Percentiles rank a stretch among this genome's conserved stretches.
Evolutionary conservation across 2,113 vertebrate genomes (phyloP).

Genomic region (Paramormyrops kingsleyae): DNA sequence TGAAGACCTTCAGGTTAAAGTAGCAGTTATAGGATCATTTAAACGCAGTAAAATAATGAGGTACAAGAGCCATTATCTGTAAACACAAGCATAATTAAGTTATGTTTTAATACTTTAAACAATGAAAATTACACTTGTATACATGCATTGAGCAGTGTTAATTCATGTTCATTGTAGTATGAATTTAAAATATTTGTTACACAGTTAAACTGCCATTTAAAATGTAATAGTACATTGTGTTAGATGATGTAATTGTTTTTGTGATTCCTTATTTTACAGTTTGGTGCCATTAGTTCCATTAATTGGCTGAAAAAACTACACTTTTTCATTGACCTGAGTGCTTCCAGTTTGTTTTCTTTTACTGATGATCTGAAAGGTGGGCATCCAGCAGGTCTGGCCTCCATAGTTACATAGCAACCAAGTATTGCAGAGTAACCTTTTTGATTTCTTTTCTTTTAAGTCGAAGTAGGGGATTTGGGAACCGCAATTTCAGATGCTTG

Average conservation of each 20-base stretch:
- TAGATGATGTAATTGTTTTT: background rate
- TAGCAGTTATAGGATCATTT: background rate
- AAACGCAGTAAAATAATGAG: background rate
- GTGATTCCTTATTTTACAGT: background rate
- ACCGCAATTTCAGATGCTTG: background rate
- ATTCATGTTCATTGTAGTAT: background rate
- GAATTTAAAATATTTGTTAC: background rate
- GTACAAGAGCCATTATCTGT: background rate
- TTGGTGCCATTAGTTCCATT: background rate
- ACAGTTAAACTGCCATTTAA: background rate
- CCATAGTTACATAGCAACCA: constrained; percentile 9
- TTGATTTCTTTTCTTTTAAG: background rate
- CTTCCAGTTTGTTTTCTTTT: background rate
- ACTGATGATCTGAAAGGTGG: background rate
- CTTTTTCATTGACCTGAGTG: background rate
- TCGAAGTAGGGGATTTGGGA: background rate
- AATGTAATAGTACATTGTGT: background rate
- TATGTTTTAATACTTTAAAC: background rate
- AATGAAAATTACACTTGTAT: background rate
- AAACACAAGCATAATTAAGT: background rate
- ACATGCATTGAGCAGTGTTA: background rate
- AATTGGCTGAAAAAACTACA: background rate
- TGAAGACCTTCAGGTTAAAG: background rate
- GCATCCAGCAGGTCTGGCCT: background rate
- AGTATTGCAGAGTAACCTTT: constrained; percentile 8